A percentile compares a stretch with the other conserved stretches of the same genome.
Conservation (phyloP, 2,797 vertebrate species). For the Pseudochirops cupreus region DNA sequence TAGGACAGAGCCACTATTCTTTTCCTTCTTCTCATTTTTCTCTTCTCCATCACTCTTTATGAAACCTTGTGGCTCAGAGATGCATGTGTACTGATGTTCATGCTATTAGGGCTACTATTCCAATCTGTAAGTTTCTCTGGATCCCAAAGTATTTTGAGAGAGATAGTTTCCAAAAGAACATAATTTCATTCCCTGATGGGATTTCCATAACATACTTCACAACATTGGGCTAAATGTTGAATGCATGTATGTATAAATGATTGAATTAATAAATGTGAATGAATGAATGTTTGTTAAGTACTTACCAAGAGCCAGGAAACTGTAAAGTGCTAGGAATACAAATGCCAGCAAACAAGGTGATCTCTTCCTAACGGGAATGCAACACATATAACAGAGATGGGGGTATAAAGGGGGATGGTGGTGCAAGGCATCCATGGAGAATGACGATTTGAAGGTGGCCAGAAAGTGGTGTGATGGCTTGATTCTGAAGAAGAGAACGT, state of each 20-base stretch:
- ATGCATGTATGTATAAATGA: background rate
- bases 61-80: background rate
- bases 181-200: background rate
- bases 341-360: background rate
- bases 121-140: background rate
- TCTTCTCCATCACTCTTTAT: background rate
- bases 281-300: background rate
- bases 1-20: background rate
- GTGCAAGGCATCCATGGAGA: background rate
- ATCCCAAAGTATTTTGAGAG: background rate
- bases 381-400: background rate
- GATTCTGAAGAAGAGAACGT: background rate
- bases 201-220: background rate
- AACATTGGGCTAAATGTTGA: background rate
- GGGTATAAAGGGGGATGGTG: background rate
- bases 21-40: background rate
- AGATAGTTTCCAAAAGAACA: background rate
- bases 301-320: background rate
- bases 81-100: background rate
- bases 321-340: background rate
- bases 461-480: background rate
- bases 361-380: background rate
- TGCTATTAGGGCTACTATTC: background rate
- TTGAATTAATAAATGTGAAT: background rate
- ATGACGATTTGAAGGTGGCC: background rate